These are phyloP conservation scores for Phaenicophaeus curvirostris DNA, from an alignment of 2,797 vertebrate genomes.

Conservation along the genomic window DNA sequence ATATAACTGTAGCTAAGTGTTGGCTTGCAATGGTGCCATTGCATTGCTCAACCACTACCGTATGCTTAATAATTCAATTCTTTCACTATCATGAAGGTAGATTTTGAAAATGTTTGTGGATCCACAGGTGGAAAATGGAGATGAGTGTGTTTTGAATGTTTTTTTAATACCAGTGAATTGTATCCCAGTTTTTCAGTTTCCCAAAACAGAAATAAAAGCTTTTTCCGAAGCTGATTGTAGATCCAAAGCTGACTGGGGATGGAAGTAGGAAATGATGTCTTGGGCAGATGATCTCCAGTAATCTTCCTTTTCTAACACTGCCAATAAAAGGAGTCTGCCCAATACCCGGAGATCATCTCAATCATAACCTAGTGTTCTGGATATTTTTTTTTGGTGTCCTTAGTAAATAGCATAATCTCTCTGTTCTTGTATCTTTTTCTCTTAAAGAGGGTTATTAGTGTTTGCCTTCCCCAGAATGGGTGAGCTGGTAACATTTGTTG, in stretches of 20 bases:
- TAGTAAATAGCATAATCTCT: no score
- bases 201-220: background rate
- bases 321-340: background rate
- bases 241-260: background rate
- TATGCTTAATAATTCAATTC: background rate
- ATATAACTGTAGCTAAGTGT: background rate
- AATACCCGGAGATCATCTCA: background rate
- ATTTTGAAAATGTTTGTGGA: background rate
- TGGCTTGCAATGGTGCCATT: background rate
- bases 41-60: background rate
- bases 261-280: background rate
- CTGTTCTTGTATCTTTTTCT: background rate
- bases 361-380: background rate
- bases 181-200: background rate
- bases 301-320: background rate
- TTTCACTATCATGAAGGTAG: background rate
- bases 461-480: background rate
- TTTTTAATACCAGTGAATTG: background rate
- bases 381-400: background rate
- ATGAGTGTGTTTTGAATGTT: background rate
- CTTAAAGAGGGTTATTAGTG: background rate
- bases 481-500: background rate
- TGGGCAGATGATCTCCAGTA: background rate
- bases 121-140: background rate
- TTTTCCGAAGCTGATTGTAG: background rate